Conservation (phyloP, 2,113 vertebrate genomes). For the Macheiramphus alcinus region DNA sequence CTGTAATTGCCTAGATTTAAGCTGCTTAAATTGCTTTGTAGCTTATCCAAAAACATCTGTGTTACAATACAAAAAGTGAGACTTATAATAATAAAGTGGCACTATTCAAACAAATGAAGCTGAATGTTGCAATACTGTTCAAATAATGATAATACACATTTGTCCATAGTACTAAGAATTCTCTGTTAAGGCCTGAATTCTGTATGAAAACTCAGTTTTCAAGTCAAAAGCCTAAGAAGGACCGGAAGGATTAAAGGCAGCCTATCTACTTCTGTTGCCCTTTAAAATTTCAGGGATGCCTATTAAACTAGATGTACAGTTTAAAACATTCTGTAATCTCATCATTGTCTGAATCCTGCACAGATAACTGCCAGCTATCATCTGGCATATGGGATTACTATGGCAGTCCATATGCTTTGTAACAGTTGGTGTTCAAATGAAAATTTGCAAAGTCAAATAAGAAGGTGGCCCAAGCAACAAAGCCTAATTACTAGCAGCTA, state of each 20-base stretch:
- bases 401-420: conserved; percentile 62
- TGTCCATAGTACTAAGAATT: not conserved
- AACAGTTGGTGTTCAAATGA: conserved; percentile 63
- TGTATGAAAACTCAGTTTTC: not conserved
- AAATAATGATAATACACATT: not conserved
- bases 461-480: conserved; percentile 30
- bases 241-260: not conserved
- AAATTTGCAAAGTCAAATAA: conserved; percentile 66
- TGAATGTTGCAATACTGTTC: not conserved
- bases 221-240: not conserved
- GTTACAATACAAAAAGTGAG: not conserved
- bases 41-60: not conserved
- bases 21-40: not conserved
- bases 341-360: conserved; percentile 33
- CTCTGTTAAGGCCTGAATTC: not conserved
- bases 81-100: not conserved
- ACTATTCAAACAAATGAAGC: not conserved
- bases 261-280: not conserved
- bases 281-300: not conserved
- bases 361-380: conserved; percentile 39
- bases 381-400: conserved; percentile 41
- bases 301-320: not conserved
- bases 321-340: conserved; percentile 18
- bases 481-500: conserved; percentile 42
- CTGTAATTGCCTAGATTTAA: not conserved